Conservation (phyloP, 2,797 vertebrate species). For the Phyllotis vaccarum region DNA sequence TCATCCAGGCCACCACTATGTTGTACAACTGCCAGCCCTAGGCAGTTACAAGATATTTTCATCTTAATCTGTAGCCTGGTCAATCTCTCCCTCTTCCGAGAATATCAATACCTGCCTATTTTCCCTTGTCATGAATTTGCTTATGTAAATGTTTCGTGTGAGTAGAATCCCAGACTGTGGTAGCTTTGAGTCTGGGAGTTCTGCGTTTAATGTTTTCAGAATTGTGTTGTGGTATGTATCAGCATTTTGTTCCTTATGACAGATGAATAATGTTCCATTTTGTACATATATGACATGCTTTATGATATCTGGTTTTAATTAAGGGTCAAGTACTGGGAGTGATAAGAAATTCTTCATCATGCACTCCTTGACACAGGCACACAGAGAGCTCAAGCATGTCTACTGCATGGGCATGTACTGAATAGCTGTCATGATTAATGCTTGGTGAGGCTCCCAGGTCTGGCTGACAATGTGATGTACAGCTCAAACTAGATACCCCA, state of each 20-base stretch:
- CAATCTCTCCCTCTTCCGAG: neutral
- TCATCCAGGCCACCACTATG: too few relatives aligned
- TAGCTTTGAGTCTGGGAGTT: neutral
- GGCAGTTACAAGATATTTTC: neutral
- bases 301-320: neutral
- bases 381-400: neutral
- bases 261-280: neutral
- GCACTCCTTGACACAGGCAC: neutral
- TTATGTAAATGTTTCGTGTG: neutral
- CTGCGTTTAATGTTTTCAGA: neutral
- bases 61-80: neutral
- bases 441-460: neutral
- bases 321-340: neutral
- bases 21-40: too few relatives aligned
- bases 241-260: neutral
- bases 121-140: neutral
- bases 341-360: neutral
- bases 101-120: neutral
- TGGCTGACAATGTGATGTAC: rapidly evolving
- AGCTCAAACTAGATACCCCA: neutral
- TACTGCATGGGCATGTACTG: neutral
- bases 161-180: neutral
- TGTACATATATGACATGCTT: too few relatives aligned
- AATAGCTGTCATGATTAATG: rapidly evolving
- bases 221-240: rapidly evolving